Evolutionary conservation across 53 echinoderm and acorn worm genomes (phyloP), one percentile per base, ranked within the genome.

Genomic region (Arbacia lixula): DNA sequence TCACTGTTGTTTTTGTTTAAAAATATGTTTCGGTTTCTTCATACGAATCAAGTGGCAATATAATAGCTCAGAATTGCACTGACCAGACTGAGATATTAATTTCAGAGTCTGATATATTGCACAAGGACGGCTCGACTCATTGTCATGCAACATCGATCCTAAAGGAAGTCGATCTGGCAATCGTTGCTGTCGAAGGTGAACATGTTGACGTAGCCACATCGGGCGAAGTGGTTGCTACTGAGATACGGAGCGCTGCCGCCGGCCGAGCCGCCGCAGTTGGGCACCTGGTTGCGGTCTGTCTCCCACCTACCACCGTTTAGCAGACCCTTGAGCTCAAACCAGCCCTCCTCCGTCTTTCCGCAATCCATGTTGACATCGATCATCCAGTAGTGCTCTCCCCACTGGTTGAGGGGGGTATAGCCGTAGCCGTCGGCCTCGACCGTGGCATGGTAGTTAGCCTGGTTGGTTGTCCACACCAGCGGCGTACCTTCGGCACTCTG

Each of bases 331-430:
- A 95, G 12, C 84, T 95, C 95, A 85, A 95, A 95, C 95, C 95
- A 95, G 5, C 95, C 93, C 5, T 12, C 54, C 30, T 90, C 88
- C 0, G 95, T 90, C 61, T 88, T 65, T 17, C 76, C 63, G 27
- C 95, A 95, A 39, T 93, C 92, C 91, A 95, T 88, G 34, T 91
- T 53, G 0, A 95, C 31, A 65, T 93, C 92, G 31, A 91, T 61
- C 93, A 95, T 86, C 95, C 95, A 95, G 84, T 90, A 93, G 49
- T 88, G 88, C 31, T 90, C 88, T 11, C 95, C 95, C 93, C 92
- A 95, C 26, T 66, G 22, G 53, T 95, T 95, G 29, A 95, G 66
- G 6, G 86, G 36, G 3, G 88, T 86, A 89, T 95, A 95, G 26
- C 95, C 95, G 25, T 86, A 91, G 5, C 95, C 95, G 36, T 93